Evolutionary conservation across 2,888 invertebrate genomes (phyloP).

Genomic region (Uropetala carovei): DNA sequence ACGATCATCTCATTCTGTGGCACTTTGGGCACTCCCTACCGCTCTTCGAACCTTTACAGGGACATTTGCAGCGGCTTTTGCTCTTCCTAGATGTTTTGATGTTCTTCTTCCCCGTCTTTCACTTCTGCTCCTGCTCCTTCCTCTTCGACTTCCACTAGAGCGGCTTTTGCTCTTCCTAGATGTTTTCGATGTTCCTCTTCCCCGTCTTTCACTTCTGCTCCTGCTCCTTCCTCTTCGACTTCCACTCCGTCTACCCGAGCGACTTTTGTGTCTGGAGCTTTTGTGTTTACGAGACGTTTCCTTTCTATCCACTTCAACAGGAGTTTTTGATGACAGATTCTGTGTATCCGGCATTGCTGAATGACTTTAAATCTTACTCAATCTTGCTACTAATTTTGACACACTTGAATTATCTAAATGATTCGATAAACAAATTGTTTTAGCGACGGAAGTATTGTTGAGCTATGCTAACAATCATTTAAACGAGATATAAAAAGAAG

Average conservation of each 20-base stretch:
- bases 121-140: not conserved
- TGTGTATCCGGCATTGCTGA: not conserved
- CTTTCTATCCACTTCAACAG: not conserved
- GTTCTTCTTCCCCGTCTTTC: not conserved
- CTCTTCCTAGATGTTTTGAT: too few species aligned
- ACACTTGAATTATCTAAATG: too few species aligned
- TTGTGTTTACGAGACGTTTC: not conserved
- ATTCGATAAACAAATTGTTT: not conserved
- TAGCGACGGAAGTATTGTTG: constrained; percentile 2
- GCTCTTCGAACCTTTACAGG: not conserved
- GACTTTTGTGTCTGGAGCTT: not conserved
- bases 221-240: not conserved
- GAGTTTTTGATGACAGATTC: not conserved
- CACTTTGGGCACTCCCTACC: not conserved
- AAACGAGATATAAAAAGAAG: too few species aligned
- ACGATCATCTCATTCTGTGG: not conserved
- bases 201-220: not conserved
- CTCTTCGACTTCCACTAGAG: not conserved
- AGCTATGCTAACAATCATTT: not conserved
- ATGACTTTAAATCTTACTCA: too few species aligned
- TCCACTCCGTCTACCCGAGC: not conserved
- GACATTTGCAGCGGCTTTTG: too few species aligned
- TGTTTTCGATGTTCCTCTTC: not conserved
- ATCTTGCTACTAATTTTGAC: too few species aligned
- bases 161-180: too few species aligned